Percentiles rank a stretch among this genome's conserved stretches.
Conservation (phyloP, 2,888 invertebrate genomes). For the Lasioglossum malachurum region DNA sequence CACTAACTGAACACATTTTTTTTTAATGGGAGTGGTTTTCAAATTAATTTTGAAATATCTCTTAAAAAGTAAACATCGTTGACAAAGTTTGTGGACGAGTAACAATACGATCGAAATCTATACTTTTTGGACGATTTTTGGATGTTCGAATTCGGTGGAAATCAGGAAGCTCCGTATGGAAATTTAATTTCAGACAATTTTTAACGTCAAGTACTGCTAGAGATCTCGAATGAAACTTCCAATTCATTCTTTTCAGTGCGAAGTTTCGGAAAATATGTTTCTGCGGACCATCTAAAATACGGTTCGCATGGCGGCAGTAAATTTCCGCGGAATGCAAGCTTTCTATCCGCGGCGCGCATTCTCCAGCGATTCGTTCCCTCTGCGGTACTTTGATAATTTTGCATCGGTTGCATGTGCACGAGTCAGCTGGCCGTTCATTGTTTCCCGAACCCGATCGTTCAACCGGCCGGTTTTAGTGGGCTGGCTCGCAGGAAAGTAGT, state of each 20-base stretch:
- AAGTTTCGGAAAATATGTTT: neutral
- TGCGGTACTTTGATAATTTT: conserved; percentile 5
- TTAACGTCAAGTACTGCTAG: neutral
- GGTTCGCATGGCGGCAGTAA: neutral
- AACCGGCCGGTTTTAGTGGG: neutral
- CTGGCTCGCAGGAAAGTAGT: conserved; percentile 20
- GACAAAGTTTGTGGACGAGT: no score
- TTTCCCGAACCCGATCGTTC: neutral
- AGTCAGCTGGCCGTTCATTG: conserved; percentile 9
- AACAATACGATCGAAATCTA: no score
- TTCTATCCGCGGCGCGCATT: neutral
- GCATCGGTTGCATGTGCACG: neutral
- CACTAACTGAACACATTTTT: no score
- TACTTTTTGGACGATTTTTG: neutral
- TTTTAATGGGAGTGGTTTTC: no score
- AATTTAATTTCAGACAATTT: no score
- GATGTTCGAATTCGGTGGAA: neutral
- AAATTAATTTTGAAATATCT: no score
- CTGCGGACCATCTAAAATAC: neutral
- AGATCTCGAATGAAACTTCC: neutral
- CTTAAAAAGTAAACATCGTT: no score
- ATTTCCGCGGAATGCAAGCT: neutral
- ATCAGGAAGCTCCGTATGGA: neutral
- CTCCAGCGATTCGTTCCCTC: neutral
- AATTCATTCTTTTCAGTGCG: neutral